A percentile compares a stretch with the other conserved stretches of the same genome.
phyloP scores from a whole-genome alignment of 2,113 vertebrate species.

The Pelmatolapia mariae region DNA sequence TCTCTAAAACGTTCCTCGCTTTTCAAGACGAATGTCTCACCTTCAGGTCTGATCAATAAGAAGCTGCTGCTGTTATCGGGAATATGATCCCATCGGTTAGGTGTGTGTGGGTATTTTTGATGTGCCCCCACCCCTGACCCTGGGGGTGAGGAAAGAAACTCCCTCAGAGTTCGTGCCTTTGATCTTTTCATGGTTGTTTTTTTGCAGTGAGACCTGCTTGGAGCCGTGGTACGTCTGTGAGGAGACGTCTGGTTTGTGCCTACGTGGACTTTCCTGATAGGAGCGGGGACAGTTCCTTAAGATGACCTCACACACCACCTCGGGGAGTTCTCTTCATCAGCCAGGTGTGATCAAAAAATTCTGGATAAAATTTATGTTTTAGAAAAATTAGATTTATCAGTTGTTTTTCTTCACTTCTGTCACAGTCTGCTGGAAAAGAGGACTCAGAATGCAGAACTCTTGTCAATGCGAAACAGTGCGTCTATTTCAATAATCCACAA shows the following conservation, averaged over 20 bases:
- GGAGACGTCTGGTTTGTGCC: neutral
- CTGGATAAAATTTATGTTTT: neutral
- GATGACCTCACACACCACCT: neutral
- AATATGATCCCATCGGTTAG: neutral
- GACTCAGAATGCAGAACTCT: neutral
- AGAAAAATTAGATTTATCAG: neutral
- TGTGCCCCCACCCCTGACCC: neutral
- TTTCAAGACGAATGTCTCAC: neutral
- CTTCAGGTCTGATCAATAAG: neutral
- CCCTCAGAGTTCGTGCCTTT: neutral
- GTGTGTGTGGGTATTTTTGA: neutral
- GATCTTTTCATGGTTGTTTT: fast-evolving
- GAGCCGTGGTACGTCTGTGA: neutral
- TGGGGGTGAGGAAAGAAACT: neutral
- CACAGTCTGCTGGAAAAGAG: neutral
- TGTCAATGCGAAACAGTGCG: too few relatives aligned
- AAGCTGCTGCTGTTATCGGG: neutral
- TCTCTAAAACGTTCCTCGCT: neutral
- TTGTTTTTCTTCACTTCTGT: neutral
- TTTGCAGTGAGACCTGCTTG: neutral
- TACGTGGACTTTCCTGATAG: conserved; percentile 9
- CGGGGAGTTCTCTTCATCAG: neutral
- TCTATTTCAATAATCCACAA: neutral
- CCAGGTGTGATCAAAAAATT: neutral
- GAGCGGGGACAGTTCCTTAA: neutral